Evolutionary conservation across 2,888 invertebrate genomes (phyloP).

Genomic region (Microctonus aethiopoides): DNA sequence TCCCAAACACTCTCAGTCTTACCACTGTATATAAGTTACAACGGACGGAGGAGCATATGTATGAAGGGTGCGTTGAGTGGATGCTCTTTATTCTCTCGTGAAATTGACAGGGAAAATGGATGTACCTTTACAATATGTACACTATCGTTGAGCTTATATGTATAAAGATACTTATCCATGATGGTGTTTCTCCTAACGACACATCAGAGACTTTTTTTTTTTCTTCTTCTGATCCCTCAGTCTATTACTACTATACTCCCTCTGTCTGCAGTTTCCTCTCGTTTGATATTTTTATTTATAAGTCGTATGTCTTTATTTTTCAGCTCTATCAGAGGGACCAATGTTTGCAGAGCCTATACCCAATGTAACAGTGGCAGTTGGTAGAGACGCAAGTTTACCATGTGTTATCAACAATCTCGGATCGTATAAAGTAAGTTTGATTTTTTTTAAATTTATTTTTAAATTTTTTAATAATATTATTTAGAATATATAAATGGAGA

Average conservation of each 20-base stretch:
- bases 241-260: no score
- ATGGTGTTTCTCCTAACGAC: slow-evolving; percentile 6
- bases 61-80: background rate
- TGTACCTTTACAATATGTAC: slow-evolving; percentile 32
- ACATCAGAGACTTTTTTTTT: slow-evolving; percentile 6
- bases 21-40: background rate
- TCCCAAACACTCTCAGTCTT: background rate
- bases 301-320: slow-evolving; percentile 55
- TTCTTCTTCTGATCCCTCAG: no score
- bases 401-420: slow-evolving; percentile 92
- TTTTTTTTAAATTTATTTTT: slow-evolving; percentile 2
- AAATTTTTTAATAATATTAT: no score
- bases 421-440: slow-evolving; percentile 82
- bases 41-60: background rate
- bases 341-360: slow-evolving; percentile 91
- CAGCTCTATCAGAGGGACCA: slow-evolving; percentile 88
- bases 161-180: slow-evolving; percentile 26
- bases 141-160: background rate
- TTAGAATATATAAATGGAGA: no score
- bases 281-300: background rate
- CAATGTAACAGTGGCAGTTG: slow-evolving; percentile 90
- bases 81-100: slow-evolving; percentile 39
- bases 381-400: slow-evolving; percentile 88
- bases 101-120: slow-evolving; percentile 43
- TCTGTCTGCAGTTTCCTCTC: no score